Evolutionary conservation across 2,888 invertebrate genomes (phyloP).

Genomic region (Aphodius granarius): DNA sequence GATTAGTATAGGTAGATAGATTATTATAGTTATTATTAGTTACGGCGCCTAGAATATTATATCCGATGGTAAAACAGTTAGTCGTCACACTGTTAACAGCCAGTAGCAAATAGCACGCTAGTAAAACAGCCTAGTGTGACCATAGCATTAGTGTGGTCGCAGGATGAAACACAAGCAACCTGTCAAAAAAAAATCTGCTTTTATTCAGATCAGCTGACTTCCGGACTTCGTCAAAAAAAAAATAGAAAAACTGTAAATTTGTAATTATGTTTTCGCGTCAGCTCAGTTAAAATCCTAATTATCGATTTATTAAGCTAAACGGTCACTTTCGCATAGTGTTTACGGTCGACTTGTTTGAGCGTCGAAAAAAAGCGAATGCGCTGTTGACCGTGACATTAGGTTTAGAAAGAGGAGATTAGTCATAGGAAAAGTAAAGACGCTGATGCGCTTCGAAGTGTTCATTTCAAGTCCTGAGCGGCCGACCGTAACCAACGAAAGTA

Average conservation of each 20-base stretch:
- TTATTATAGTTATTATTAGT: not conserved
- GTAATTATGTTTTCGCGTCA: not conserved
- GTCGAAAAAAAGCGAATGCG: not conserved
- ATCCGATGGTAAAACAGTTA: not conserved
- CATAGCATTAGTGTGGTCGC: too few relatives aligned
- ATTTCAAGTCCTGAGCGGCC: not conserved
- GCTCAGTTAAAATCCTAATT: not conserved
- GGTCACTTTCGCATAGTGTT: not conserved
- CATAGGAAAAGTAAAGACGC: not conserved
- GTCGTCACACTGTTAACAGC: too few relatives aligned
- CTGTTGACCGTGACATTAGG: not conserved
- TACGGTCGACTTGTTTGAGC: not conserved
- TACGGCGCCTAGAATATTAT: not conserved
- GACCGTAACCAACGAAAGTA: not conserved
- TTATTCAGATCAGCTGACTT: not conserved
- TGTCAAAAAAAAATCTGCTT: not conserved
- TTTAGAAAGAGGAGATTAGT: not conserved
- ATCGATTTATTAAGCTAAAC: not conserved
- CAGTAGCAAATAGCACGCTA: too few relatives aligned
- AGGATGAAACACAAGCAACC: too few relatives aligned
- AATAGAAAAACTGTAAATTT: not conserved
- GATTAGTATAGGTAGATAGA: too few relatives aligned
- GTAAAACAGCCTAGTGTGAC: too few relatives aligned
- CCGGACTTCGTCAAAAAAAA: too few relatives aligned
- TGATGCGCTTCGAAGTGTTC: not conserved